Percentiles rank a stretch among this genome's conserved stretches.
Evolutionary conservation across 1,140 invertebrate species (phyloP).

Genomic region (Stegodyphus dumicola): DNA sequence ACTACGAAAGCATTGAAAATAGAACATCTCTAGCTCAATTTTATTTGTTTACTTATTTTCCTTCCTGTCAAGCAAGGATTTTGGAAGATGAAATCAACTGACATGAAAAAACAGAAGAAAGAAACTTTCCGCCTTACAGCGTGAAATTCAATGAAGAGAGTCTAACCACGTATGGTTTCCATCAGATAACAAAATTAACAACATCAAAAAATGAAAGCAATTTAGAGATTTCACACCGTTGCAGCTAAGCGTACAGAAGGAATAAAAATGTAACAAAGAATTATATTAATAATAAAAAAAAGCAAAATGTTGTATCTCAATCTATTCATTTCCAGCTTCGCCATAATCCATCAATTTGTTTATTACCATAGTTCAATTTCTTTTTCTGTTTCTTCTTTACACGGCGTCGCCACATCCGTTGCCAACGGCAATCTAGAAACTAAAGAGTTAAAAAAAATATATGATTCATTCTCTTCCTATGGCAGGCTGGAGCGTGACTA

Average conservation of each 20-base stretch:
- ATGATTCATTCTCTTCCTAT: constrained; percentile 4
- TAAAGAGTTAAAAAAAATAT: neutral
- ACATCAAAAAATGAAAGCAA: no score
- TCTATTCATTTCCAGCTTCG: neutral
- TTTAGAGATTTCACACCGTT: no score
- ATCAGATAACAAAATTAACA: neutral
- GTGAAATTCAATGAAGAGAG: neutral
- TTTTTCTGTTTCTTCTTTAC: neutral
- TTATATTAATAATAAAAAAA: constrained; percentile 1
- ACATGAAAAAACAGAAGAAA: no score
- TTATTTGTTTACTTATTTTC: no score
- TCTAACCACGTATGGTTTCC: neutral
- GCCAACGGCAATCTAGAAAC: constrained; percentile 20
- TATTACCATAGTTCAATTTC: neutral
- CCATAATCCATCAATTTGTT: constrained; percentile 13
- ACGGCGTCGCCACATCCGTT: constrained; percentile 28
- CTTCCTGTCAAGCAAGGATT: no score
- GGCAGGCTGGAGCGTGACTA: constrained; percentile 27
- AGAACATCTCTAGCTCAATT: no score
- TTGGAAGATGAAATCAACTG: no score
- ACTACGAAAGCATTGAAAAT: no score
- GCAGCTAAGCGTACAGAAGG: no score
- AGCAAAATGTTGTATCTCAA: neutral
- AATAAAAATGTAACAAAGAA: no score
- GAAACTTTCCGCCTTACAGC: no score